A percentile compares a stretch with the other conserved stretches of the same genome.
phyloP scores from a whole-genome alignment of 2,113 vertebrate species.

The Carlito syrichta region DNA sequence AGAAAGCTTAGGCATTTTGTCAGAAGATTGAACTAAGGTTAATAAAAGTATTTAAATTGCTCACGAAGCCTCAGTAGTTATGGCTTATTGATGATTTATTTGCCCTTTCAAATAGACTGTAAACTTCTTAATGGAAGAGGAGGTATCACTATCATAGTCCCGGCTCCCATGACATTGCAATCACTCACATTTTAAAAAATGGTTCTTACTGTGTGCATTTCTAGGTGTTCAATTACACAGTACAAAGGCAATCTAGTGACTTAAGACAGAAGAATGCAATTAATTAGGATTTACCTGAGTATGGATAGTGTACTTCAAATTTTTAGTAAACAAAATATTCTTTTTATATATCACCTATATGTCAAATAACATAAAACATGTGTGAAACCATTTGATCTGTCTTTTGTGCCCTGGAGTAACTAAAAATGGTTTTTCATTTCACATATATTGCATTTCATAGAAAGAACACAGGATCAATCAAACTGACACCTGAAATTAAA shows the following conservation, averaged over 20 bases:
- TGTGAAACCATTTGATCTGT: conserved; percentile 11
- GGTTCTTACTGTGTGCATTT: neutral
- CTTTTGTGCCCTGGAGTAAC: neutral
- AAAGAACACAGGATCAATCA: conserved; percentile 29
- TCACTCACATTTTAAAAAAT: neutral
- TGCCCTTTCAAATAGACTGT: neutral
- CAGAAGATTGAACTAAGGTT: neutral
- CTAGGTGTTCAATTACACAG: neutral
- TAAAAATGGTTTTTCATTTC: conserved; percentile 10
- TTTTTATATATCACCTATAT: neutral
- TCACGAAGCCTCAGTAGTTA: neutral
- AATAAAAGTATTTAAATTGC: neutral
- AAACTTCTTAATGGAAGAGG: neutral
- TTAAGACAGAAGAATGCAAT: neutral
- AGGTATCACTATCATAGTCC: neutral
- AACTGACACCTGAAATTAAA: neutral
- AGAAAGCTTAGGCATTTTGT: neutral
- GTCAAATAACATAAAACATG: neutral
- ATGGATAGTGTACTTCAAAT: neutral
- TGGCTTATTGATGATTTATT: neutral
- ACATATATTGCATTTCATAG: conserved; percentile 10
- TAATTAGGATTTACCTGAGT: neutral
- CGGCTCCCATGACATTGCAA: neutral
- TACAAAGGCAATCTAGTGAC: neutral
- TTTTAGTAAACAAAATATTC: neutral